phyloP scores from a whole-genome alignment of 2,888 invertebrate genomes.

The Heliconius charithonia region DNA sequence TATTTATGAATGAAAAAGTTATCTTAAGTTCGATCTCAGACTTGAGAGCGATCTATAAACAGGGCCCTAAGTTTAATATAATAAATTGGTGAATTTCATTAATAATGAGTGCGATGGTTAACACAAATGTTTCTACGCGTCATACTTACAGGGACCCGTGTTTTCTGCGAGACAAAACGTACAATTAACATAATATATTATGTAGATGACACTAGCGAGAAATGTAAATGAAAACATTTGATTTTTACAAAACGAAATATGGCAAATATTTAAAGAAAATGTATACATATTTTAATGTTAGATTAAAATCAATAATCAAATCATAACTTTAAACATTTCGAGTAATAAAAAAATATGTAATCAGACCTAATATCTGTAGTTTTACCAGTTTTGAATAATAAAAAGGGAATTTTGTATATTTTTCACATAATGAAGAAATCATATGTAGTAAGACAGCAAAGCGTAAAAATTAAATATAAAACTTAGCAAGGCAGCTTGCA shows the following conservation, averaged over 20 bases:
- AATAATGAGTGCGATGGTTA: constrained; percentile 52
- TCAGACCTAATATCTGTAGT: too few species aligned
- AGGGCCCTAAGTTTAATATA: background rate
- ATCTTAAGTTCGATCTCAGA: too few species aligned
- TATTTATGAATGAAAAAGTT: too few species aligned
- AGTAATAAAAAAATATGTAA: background rate
- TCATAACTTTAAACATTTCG: background rate
- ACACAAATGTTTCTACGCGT: constrained; percentile 53
- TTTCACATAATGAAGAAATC: background rate
- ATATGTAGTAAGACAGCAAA: background rate
- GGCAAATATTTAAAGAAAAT: too few species aligned
- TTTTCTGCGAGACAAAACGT: constrained; percentile 77
- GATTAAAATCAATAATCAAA: too few species aligned
- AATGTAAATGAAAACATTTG: constrained; percentile 1
- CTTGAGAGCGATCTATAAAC: background rate
- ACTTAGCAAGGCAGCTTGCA: background rate
- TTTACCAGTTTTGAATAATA: too few species aligned
- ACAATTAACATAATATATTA: constrained; percentile 39
- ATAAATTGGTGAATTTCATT: constrained; percentile 18
- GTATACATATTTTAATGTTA: too few species aligned
- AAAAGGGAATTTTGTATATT: background rate
- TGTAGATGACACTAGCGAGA: constrained; percentile 1
- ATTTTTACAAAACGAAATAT: background rate
- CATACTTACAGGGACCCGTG: constrained; percentile 81
- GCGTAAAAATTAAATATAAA: background rate